Evolutionary conservation across 2,797 vertebrate genomes (phyloP).

Genomic region (Chrosomus eos): DNA sequence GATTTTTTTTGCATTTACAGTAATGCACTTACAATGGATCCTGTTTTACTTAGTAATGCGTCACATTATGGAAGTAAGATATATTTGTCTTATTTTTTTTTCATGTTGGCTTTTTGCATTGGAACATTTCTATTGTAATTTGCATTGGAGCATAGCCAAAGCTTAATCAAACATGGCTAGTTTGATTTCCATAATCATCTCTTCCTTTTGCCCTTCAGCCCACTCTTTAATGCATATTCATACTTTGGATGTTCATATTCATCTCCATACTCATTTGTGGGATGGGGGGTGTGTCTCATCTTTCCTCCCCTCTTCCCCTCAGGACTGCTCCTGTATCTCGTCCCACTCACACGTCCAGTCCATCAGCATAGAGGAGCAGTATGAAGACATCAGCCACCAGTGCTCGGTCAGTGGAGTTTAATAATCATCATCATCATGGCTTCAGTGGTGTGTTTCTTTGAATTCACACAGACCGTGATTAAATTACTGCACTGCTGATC

Average conservation of each 20-base stretch:
- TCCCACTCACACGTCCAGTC: conserved; percentile 91
- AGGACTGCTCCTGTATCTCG: conserved; percentile 98
- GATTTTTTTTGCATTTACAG: neutral
- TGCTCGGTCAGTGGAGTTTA: conserved; percentile 84
- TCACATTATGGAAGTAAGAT: neutral
- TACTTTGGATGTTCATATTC: conserved; percentile 1
- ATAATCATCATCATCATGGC: neutral
- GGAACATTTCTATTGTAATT: neutral
- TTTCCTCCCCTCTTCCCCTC: conserved; percentile 63
- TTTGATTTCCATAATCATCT: neutral
- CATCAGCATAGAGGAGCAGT: conserved; percentile 87
- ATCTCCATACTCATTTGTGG: conserved; percentile 10
- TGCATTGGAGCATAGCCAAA: too few species aligned
- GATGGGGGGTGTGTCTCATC: conserved; percentile 68
- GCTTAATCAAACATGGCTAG: neutral
- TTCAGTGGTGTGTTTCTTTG: conserved; percentile 2
- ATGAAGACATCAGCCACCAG: conserved; percentile 85
- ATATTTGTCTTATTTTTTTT: neutral
- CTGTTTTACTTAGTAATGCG: neutral
- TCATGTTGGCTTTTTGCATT: neutral
- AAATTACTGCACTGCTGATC: neutral
- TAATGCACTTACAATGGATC: neutral
- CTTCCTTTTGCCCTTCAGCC: neutral
- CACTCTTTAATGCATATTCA: neutral
- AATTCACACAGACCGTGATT: neutral